phyloP scores from a whole-genome alignment of 1,140 invertebrate species.

The Neodiprion pinetum region DNA sequence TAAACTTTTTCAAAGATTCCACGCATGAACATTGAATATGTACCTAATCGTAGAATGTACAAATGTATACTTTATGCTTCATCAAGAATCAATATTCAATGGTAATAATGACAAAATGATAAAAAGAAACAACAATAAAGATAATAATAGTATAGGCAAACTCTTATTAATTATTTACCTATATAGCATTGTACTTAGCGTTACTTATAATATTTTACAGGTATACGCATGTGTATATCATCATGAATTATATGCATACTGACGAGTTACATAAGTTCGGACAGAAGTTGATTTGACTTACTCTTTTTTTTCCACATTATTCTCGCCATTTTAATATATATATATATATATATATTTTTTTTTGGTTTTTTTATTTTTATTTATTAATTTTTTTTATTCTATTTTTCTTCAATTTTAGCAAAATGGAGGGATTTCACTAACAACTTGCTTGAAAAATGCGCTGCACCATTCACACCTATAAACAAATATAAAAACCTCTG shows the following conservation, averaged over 20 bases:
- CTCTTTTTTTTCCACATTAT: conserved; percentile 30
- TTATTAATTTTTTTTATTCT: conserved; percentile 34
- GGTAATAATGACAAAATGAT: conserved; percentile 20
- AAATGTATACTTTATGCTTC: conserved; percentile 47
- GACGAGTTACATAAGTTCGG: conserved; percentile 50
- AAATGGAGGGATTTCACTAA: conserved; percentile 62
- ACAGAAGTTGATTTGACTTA: conserved; percentile 49
- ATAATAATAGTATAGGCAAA: conserved; percentile 55
- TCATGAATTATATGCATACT: conserved; percentile 30
- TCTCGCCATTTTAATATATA: neutral
- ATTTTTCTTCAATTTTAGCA: conserved; percentile 38
- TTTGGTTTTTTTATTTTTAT: conserved; percentile 37
- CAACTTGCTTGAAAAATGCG: conserved; percentile 52
- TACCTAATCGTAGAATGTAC: conserved; percentile 53
- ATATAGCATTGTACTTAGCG: conserved; percentile 57
- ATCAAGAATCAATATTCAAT: conserved; percentile 34
- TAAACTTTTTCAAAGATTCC: conserved; percentile 30
- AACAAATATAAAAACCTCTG: conserved; percentile 8
- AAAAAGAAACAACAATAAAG: conserved; percentile 33
- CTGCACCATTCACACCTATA: conserved; percentile 45
- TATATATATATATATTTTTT: conserved; percentile 16
- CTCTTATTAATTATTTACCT: conserved; percentile 22
- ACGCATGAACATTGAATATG: conserved; percentile 46
- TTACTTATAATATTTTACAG: conserved; percentile 51
- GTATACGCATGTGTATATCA: neutral